Evolutionary conservation across 2,113 vertebrate genomes (phyloP).

Genomic region (Nasalis larvatus): DNA sequence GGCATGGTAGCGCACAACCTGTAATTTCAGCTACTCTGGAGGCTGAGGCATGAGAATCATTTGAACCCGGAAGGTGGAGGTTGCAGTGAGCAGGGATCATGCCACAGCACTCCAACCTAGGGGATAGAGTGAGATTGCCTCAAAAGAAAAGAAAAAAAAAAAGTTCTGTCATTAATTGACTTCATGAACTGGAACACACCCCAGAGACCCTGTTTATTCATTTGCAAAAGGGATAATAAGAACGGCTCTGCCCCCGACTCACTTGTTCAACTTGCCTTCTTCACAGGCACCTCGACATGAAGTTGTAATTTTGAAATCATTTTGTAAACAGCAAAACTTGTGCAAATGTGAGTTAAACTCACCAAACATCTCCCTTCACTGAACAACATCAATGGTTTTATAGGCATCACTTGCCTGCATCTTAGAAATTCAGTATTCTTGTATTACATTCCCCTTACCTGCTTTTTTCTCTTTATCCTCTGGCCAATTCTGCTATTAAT

Average conservation of each 20-base stretch:
- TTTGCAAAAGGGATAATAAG: background rate
- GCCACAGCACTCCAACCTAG: no score
- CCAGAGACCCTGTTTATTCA: background rate
- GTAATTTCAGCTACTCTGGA: no score
- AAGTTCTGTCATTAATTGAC: background rate
- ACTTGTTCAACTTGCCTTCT: fast-evolving
- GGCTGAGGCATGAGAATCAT: no score
- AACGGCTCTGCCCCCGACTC: no score
- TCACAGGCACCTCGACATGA: background rate
- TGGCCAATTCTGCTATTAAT: background rate
- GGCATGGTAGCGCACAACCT: no score
- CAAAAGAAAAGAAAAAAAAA: no score
- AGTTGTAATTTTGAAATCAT: conserved; percentile 23
- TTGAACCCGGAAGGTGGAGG: no score
- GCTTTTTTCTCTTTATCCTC: background rate
- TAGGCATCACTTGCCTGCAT: background rate
- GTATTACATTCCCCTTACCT: background rate
- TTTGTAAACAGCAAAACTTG: conserved; percentile 19
- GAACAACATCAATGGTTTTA: background rate
- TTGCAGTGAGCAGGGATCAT: no score
- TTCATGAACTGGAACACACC: background rate
- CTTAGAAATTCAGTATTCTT: background rate
- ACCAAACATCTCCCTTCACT: background rate
- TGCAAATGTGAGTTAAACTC: background rate
- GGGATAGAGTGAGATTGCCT: no score